Evolutionary conservation across 2,797 vertebrate species (phyloP).

Genomic region (Paratrypauchen microcephalus): DNA sequence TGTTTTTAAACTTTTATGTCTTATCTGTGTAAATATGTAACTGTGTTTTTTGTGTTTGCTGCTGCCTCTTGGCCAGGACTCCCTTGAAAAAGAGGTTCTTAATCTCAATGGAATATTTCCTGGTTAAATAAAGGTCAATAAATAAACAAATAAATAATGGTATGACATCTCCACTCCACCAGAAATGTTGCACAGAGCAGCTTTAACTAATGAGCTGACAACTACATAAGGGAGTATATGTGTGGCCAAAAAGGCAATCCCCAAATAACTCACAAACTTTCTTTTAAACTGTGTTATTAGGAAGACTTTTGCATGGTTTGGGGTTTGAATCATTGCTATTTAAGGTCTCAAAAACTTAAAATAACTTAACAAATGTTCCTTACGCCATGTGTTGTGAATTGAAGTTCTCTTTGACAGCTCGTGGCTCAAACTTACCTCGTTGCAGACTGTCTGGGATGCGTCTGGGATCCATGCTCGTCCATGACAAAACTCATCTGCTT

Average conservation of each 20-base stretch:
- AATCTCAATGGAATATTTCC: no score
- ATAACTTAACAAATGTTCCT: no score
- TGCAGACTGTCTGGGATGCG: conserved; percentile 59
- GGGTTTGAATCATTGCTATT: neutral
- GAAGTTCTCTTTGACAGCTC: neutral
- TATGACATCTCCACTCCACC: no score
- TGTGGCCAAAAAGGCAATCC: neutral
- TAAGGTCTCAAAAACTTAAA: neutral
- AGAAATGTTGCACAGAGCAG: no score
- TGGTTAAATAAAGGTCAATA: no score
- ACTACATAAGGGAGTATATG: neutral
- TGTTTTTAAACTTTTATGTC: no score
- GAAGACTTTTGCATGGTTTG: neutral
- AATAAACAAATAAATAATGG: no score
- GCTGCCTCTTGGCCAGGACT: no score
- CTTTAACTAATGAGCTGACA: neutral
- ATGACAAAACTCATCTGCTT: conserved; percentile 70
- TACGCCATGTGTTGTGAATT: no score
- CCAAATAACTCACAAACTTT: neutral
- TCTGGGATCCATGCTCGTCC: conserved; percentile 72
- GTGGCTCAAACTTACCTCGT: conserved; percentile 66
- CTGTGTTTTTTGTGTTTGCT: no score
- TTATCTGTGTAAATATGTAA: no score
- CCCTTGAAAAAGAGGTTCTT: no score
- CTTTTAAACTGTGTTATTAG: neutral